phyloP scores from a whole-genome alignment of 2,113 vertebrate genomes.

The Piprites chloris region DNA sequence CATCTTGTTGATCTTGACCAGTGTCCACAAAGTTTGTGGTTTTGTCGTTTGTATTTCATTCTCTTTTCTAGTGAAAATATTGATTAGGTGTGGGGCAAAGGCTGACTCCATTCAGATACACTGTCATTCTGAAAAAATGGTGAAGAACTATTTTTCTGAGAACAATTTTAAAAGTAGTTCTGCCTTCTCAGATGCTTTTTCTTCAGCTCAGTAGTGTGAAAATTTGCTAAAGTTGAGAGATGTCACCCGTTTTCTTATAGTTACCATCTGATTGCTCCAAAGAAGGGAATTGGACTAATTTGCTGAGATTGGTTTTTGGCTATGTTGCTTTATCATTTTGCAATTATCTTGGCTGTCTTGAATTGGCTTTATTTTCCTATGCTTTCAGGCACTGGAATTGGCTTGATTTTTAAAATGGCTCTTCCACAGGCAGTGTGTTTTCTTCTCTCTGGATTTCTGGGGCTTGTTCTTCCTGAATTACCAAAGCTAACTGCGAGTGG shows the following conservation, averaged over 20 bases:
- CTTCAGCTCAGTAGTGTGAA: not conserved
- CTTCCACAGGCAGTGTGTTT: not conserved
- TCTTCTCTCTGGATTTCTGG: not conserved
- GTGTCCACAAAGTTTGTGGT: not conserved
- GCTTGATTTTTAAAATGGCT: not conserved
- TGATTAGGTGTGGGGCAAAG: not conserved
- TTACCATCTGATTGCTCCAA: not conserved
- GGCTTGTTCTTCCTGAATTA: not conserved
- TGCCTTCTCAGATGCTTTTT: not conserved
- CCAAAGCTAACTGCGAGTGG: not conserved
- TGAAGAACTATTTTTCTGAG: not conserved
- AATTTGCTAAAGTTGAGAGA: not conserved
- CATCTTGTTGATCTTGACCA: not conserved
- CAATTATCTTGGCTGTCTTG: not conserved
- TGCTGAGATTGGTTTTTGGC: not conserved
- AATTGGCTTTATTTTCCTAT: not conserved
- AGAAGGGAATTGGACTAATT: not conserved
- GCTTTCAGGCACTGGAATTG: not conserved
- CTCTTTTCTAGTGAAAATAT: not conserved
- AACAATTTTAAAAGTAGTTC: not conserved
- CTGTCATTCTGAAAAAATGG: not conserved
- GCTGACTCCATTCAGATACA: not conserved
- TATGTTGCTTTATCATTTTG: not conserved
- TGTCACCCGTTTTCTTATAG: not conserved
- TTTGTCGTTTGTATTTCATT: slow-evolving; percentile 6